phyloP scores from a whole-genome alignment of 2,797 vertebrate species.

The Nyctalus aviator region DNA sequence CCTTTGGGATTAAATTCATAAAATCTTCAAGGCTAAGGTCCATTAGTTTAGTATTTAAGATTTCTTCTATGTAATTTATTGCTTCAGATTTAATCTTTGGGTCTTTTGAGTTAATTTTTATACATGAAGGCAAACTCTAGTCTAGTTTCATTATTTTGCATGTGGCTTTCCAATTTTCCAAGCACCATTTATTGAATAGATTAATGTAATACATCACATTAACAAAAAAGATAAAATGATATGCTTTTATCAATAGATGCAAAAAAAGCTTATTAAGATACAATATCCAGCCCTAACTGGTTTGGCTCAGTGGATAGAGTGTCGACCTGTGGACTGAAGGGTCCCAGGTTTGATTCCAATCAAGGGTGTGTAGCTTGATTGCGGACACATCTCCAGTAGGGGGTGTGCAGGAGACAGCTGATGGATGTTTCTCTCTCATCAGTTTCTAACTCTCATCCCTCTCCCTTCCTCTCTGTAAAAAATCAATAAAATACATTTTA shows the following conservation, averaged over 20 bases:
- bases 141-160: background rate
- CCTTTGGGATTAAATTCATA: background rate
- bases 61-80: background rate
- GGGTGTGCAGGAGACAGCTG: too few species aligned
- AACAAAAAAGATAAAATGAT: background rate
- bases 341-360: too few species aligned
- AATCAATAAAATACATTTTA: too few species aligned
- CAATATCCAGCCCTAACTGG: background rate
- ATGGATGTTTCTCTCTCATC: too few species aligned
- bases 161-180: background rate
- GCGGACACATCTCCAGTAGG: too few species aligned
- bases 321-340: too few species aligned
- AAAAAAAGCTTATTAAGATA: background rate
- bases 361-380: too few species aligned
- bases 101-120: background rate
- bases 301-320: too few species aligned
- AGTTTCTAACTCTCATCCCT: too few species aligned
- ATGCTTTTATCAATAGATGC: background rate
- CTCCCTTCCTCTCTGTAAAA: too few species aligned
- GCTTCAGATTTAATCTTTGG: background rate
- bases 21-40: background rate
- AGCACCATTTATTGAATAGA: background rate
- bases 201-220: background rate
- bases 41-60: background rate
- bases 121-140: background rate